Evolutionary conservation across 2,797 vertebrate species (phyloP).

Genomic region (Myotis daubentonii): DNA sequence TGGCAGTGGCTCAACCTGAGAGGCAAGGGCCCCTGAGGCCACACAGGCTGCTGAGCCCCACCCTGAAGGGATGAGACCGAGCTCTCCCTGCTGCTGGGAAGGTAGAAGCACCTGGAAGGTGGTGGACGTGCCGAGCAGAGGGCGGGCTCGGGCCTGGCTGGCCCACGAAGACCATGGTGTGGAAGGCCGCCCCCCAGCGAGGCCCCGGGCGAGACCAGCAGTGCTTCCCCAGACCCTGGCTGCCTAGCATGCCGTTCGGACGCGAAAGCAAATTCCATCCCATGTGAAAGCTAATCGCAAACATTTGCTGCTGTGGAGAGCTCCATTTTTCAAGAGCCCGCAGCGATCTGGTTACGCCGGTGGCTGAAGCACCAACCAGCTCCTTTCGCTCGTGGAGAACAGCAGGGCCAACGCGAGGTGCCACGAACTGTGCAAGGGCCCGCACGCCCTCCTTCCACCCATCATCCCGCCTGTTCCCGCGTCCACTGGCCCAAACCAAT

Average conservation of each 20-base stretch:
- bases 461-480: neutral
- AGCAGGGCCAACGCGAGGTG: neutral
- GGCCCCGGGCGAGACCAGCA: slow-evolving; percentile 41
- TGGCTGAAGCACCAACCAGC: slow-evolving; percentile 18
- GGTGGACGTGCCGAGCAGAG: neutral
- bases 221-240: slow-evolving; percentile 67
- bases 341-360: slow-evolving; percentile 71
- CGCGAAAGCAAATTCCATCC: slow-evolving; percentile 74
- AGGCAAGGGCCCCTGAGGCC: neutral
- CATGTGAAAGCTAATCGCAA: slow-evolving; percentile 81
- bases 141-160: neutral
- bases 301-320: slow-evolving; percentile 76
- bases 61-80: neutral
- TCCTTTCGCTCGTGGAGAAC: neutral
- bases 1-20: neutral
- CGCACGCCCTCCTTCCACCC: fast-evolving
- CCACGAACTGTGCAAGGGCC: neutral
- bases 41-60: neutral
- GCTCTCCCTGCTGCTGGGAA: neutral
- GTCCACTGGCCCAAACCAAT: neutral
- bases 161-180: neutral
- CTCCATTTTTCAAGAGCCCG: slow-evolving; percentile 75
- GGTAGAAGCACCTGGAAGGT: neutral
- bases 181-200: neutral
- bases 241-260: slow-evolving; percentile 67